A percentile compares a stretch with the other conserved stretches of the same genome.
These are phyloP conservation scores for Myrmecobius fasciatus DNA, from an alignment of 2,113 vertebrate genomes.

Conservation along the genomic window DNA sequence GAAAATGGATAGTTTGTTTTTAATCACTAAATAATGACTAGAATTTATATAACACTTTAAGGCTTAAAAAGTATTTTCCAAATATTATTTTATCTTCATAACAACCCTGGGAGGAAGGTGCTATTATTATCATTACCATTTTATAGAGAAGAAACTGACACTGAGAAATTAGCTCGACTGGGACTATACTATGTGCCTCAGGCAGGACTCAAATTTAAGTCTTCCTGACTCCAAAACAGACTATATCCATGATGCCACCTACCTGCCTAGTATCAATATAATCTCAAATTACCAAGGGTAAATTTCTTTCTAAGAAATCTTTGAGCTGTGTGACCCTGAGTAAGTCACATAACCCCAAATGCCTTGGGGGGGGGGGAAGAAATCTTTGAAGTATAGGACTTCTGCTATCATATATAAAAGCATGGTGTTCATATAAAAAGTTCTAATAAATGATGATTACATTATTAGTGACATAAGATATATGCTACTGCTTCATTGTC, in stretches of 20 bases:
- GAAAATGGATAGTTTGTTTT: slow-evolving; percentile 65
- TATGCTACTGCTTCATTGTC: slow-evolving; percentile 33
- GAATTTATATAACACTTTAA: not conserved
- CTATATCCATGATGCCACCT: not conserved
- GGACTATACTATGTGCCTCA: not conserved
- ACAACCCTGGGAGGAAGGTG: not conserved
- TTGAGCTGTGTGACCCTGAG: no score
- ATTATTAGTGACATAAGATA: slow-evolving; percentile 59
- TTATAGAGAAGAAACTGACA: not conserved
- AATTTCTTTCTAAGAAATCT: slow-evolving; percentile 59
- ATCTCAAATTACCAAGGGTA: slow-evolving; percentile 31
- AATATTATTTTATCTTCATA: not conserved
- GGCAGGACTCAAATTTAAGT: not conserved
- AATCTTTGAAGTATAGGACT: slow-evolving; percentile 61
- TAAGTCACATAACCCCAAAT: no score
- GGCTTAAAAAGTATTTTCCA: not conserved
- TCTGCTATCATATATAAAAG: slow-evolving; percentile 6
- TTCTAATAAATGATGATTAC: not conserved
- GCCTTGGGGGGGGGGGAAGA: no score
- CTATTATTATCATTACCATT: not conserved
- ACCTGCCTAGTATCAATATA: slow-evolving; percentile 61
- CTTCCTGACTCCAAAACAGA: not conserved
- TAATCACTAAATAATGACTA: slow-evolving; percentile 13
- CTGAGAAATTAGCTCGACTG: not conserved
- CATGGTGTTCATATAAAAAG: not conserved